Percentiles rank a stretch among this genome's conserved stretches.
Conservation (phyloP, 2,113 vertebrate genomes). For the Hippocampus abdominalis region DNA sequence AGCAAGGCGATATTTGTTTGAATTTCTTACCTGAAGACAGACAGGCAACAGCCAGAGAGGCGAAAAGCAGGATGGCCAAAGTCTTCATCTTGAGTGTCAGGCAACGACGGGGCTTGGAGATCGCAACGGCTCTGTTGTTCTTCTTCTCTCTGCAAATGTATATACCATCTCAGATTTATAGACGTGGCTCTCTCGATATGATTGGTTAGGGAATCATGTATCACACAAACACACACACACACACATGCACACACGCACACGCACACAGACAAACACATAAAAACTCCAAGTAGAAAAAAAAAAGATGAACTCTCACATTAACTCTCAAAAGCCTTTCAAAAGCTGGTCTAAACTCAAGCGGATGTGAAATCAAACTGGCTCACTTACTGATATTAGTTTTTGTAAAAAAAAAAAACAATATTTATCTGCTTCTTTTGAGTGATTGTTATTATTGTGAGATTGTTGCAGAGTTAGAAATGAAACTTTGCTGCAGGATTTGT, state of each 20-base stretch:
- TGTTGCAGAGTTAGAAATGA: background rate
- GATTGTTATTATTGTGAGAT: background rate
- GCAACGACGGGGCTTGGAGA: constrained; percentile 18
- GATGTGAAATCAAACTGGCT: background rate
- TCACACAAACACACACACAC: constrained; percentile 50
- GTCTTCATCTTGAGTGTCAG: constrained; percentile 61
- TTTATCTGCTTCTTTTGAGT: background rate
- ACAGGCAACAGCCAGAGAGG: constrained; percentile 48
- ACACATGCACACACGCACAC: constrained; percentile 15
- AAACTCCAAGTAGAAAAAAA: background rate
- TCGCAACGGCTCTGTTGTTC: constrained; percentile 6
- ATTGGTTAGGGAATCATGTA: constrained; percentile 62
- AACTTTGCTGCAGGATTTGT: background rate
- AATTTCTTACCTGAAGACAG: constrained; percentile 51
- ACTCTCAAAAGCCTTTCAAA: background rate
- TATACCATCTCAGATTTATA: constrained; percentile 44
- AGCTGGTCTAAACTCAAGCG: background rate
- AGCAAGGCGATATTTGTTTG: background rate
- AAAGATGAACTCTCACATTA: background rate
- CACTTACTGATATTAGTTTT: background rate
- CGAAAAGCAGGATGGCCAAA: constrained; percentile 49
- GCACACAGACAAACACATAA: background rate
- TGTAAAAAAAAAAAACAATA: background rate
- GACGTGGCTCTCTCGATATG: constrained; percentile 41
- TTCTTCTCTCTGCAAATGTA: constrained; percentile 12